Conservation (phyloP, 2,888 invertebrate species). For the Xanthorhoe designata region DNA sequence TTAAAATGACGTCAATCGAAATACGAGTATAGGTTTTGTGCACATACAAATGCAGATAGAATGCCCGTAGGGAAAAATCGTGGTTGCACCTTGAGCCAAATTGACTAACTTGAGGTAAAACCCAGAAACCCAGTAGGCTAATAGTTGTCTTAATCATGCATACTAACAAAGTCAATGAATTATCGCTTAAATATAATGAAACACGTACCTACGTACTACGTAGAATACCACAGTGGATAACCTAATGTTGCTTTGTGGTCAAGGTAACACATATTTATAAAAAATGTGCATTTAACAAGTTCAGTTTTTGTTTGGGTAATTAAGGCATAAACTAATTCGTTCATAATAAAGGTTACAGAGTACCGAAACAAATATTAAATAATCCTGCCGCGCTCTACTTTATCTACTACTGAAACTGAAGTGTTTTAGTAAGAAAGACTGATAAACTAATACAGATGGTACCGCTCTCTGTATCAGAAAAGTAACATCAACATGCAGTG, state of each 20-base stretch:
- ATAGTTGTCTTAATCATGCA: neutral
- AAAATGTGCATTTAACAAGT: neutral
- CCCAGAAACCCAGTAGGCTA: conserved; percentile 11
- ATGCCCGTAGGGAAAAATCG: neutral
- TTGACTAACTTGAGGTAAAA: conserved; percentile 11
- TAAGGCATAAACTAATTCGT: too few species aligned
- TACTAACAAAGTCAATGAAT: neutral
- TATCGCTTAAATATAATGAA: neutral
- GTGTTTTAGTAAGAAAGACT: conserved; percentile 30
- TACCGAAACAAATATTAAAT: too few species aligned
- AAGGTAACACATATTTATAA: neutral
- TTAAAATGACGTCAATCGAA: too few species aligned
- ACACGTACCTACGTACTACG: neutral
- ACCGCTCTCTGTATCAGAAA: conserved; percentile 40
- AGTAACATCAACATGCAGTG: conserved; percentile 44
- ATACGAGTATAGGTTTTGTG: neutral
- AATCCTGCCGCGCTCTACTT: neutral
- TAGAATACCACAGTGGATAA: neutral
- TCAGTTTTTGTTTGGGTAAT: too few species aligned
- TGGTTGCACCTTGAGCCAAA: conserved; percentile 2
- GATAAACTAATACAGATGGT: conserved; percentile 44
- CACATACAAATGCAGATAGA: neutral
- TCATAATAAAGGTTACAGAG: too few species aligned
- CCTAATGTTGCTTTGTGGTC: neutral
- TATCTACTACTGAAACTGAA: conserved; percentile 17